phyloP scores from a whole-genome alignment of 1,140 invertebrate species.

The Bombus ignitus region DNA sequence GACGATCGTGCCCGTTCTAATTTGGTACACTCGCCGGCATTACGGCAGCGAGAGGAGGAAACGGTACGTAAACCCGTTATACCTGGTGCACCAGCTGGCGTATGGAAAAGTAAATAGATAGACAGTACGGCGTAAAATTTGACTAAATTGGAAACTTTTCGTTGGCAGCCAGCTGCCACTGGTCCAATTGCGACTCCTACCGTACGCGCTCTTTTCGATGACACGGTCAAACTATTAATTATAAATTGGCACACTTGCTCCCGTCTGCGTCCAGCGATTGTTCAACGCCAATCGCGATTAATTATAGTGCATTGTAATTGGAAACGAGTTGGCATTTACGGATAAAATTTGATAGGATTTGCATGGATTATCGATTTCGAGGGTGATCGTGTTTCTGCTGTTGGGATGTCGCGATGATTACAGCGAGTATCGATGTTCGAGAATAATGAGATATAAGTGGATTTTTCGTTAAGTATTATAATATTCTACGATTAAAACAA shows the following conservation, averaged over 20 bases:
- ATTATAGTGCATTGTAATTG: constrained; percentile 6
- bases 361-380: neutral
- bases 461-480: neutral
- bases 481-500: too few species aligned
- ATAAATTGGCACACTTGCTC: neutral
- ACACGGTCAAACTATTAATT: constrained; percentile 28
- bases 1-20: constrained; percentile 60
- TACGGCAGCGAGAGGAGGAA: constrained; percentile 41
- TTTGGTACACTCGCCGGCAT: constrained; percentile 50
- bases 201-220: neutral
- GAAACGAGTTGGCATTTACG: neutral
- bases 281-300: neutral
- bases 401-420: neutral
- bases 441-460: neutral
- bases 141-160: constrained; percentile 61
- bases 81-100: constrained; percentile 59
- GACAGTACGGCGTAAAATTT: constrained; percentile 62
- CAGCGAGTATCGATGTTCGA: neutral
- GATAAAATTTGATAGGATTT: neutral
- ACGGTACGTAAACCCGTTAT: constrained; percentile 56
- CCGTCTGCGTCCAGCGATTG: neutral
- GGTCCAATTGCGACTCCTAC: neutral
- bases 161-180: constrained; percentile 31
- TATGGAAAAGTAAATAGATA: constrained; percentile 64
- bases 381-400: neutral